Evolutionary conservation across 2,797 vertebrate genomes (phyloP), one percentile per base, ranked within the genome.

Genomic region (Notolabrus celidotus): DNA sequence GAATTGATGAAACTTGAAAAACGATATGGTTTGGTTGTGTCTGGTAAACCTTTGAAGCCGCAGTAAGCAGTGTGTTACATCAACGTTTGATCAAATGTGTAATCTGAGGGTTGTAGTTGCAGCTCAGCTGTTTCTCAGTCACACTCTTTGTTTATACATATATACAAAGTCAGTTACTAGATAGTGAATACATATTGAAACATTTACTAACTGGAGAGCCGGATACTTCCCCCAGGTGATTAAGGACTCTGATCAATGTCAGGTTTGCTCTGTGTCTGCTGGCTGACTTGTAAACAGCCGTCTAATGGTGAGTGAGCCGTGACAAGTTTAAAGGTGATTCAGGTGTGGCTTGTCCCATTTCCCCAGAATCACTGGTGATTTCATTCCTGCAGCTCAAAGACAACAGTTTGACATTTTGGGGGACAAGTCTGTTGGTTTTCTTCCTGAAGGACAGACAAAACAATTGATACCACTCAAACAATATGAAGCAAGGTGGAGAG

Each of bases 61-160:
- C 46, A 38, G 10, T 25, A 17, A 57, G 45, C 10, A 34, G 25
- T 47, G 54, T 55, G 5, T 27, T 62, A 33, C 10, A 33, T 72
- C 17, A 41, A 54, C 31, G 47, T 20, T 31, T 2, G 6, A 43
- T 20, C 41, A 43, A 19, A 19, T 17, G 41, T 19, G 5, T 27
- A 20, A 33, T 17, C n/a, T 47, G 9, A n/a, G 17, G 16, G 16
- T n/a, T 41, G 34, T 34, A 36, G 34, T 19, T 10, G n/a, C 41
- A 9, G 41, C n/a, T 20, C 3, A 8, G 41, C 8, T 42, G 41
- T 9, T 42, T 10, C 42, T 41, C 16, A 38, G 15, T 41, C 5
- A 41, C 7, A 41, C 3, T 16, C 41, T 42, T 42, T n/a, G 8
- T 41, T 23, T 27, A 14, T 33, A 33, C 33, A 33, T 33, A 33